Base-by-base conservation (phyloP, 1,140 invertebrate species). In the Laodelphax striatellus region DNA sequence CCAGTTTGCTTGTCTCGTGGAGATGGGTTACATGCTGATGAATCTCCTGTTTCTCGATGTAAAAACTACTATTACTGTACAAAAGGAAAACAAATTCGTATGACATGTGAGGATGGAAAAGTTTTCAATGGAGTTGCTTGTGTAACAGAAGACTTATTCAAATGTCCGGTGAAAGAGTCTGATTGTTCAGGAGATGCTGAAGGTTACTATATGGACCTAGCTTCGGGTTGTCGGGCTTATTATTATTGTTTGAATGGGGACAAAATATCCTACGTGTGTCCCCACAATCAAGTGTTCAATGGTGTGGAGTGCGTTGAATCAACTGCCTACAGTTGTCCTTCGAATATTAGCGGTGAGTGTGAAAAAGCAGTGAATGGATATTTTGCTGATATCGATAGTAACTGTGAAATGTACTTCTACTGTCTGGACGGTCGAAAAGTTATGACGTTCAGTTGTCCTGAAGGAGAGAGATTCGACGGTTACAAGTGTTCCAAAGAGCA, bases 381-480 rank as follows among this genome's bases (percentile, higher is more conserved):
- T 62, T 76, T 80, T 63, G 70, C 75, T 0, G 76, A 80, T 73
- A 73, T 52, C 80, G 79, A 64, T 67, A 72, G 59, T 79, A 74
- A 73, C 52, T 82, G 80, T 64, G 69, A 72, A 61, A 80, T 77
- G 70, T 82, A 76, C 64, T 79, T 77, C 64, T 79, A 76, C 64
- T 82, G 80, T 69, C 72, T 78, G 53, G 73, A 77, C 34, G 74
- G 74, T 2, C 75, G 77, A 42, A 73, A 79, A 44, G 67, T 80
- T 9, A 77, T 77, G 2, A 78, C 76, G 6, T 66, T 80, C 2
- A 75, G 76, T 5, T 81, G 80, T 62, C 70, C 75, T 10, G 76
- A 72, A 2, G 76, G 74, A 4, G 78, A 79, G 62, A 72, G 79
- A 54, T 79, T 79, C 63, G 77, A 80, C 67, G 78, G 78, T 5